phyloP scores from a whole-genome alignment of 2,797 vertebrate genomes.

The Hoplostethus atlanticus region DNA sequence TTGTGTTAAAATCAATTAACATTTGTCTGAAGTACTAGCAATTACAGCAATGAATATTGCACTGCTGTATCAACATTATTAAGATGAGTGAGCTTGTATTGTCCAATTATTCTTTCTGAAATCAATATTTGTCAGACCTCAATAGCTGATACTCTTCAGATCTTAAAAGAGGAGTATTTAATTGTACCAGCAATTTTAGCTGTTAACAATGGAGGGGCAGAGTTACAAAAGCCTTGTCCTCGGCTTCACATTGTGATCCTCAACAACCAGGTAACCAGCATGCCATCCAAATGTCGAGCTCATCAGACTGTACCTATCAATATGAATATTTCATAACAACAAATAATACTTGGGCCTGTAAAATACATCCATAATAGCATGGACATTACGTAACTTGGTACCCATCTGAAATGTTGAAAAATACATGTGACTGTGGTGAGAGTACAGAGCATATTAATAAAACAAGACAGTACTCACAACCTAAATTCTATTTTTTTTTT shows the following conservation, averaged over 20 bases:
- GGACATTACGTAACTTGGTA: constrained; percentile 56
- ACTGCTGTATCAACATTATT: constrained; percentile 33
- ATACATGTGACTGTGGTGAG: constrained; percentile 68
- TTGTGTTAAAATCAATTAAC: constrained; percentile 52
- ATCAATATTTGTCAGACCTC: constrained; percentile 19
- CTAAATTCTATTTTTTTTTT: constrained; percentile 41
- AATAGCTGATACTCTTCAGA: not conserved
- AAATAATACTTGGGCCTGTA: constrained; percentile 60
- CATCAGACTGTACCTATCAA: constrained; percentile 29
- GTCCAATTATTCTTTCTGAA: constrained; percentile 11
- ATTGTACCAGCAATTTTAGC: not conserved
- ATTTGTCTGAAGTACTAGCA: constrained; percentile 45
- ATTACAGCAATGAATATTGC: constrained; percentile 45
- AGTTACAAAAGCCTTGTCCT: not conserved
- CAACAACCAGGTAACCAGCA: constrained; percentile 25
- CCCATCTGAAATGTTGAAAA: constrained; percentile 71
- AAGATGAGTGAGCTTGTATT: not conserved
- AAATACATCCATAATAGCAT: constrained; percentile 43
- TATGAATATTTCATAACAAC: constrained; percentile 69
- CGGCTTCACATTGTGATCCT: constrained; percentile 9
- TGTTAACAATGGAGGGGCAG: not conserved
- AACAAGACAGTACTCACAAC: constrained; percentile 62
- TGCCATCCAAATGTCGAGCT: constrained; percentile 28
- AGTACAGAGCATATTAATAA: constrained; percentile 76
- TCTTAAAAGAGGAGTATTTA: not conserved